Percentiles rank a stretch among this genome's conserved stretches.
These are phyloP conservation scores for Gouania willdenowi DNA, from an alignment of 2,797 vertebrate species.

Conservation along the genomic window DNA sequence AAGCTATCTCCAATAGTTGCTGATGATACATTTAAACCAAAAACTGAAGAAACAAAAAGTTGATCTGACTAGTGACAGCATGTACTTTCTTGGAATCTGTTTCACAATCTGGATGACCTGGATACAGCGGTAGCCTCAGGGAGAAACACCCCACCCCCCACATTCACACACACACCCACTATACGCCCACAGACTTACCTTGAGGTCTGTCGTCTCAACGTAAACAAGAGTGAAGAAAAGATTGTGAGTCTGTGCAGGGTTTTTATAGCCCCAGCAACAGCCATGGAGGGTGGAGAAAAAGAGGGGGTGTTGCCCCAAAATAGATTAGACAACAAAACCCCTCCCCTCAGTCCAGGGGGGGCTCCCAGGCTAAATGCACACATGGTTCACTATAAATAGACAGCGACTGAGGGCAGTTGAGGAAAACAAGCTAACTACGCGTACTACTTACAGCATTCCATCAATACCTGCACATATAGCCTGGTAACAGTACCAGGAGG, in stretches of 20 bases:
- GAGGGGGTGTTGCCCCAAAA: conserved; percentile 70
- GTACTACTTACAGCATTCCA: too few species aligned
- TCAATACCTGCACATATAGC: too few species aligned
- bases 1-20: too few species aligned
- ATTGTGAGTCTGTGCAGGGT: conserved; percentile 66
- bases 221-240: conserved; percentile 81
- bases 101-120: too few species aligned
- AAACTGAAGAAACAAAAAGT: too few species aligned
- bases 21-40: too few species aligned
- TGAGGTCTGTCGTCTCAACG: conserved; percentile 33
- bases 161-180: conserved; percentile 9
- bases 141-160: too few species aligned
- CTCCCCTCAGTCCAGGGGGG: conserved; percentile 36
- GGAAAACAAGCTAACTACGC: not conserved
- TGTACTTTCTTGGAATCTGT: too few species aligned
- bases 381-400: conserved; percentile 5
- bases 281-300: conserved; percentile 27
- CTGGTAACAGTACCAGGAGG: too few species aligned
- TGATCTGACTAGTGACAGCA: too few species aligned
- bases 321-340: conserved; percentile 72
- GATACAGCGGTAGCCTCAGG: too few species aligned
- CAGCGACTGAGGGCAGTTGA: not conserved
- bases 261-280: conserved; percentile 81
- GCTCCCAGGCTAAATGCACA: conserved; percentile 19
- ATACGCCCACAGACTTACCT: conserved; percentile 49